These are phyloP conservation scores for Prietella phreatophila DNA, from an alignment of 2,113 vertebrate genomes.

Conservation along the genomic window DNA sequence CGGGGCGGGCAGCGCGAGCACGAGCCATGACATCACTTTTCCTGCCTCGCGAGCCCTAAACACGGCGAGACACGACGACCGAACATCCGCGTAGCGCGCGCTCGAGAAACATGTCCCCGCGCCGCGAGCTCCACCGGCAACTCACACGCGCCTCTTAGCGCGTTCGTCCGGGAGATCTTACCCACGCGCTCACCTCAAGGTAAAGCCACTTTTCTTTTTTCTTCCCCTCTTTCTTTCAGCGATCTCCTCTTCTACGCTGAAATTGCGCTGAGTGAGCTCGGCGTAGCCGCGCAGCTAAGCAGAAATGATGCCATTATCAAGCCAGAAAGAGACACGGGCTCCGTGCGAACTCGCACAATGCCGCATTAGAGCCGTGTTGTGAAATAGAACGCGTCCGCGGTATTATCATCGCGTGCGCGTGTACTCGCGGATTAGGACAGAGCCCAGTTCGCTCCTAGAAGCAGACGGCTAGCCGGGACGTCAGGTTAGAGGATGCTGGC, in stretches of 20 bases:
- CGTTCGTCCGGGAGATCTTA: background rate
- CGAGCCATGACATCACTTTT: constrained; percentile 76
- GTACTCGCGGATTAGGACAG: background rate
- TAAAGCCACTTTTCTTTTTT: background rate
- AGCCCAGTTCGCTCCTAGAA: background rate
- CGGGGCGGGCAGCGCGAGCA: constrained; percentile 66
- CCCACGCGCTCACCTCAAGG: background rate
- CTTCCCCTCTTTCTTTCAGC: too few species aligned
- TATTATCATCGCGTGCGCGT: background rate
- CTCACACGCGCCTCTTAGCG: constrained; percentile 7
- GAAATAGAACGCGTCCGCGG: background rate
- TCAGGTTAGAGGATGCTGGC: constrained; percentile 49
- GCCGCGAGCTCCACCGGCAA: background rate
- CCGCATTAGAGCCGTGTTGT: background rate
- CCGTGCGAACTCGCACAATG: too few species aligned
- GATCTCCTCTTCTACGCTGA: background rate
- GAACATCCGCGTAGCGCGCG: background rate
- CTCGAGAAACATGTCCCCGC: background rate
- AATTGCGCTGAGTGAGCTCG: constrained; percentile 10
- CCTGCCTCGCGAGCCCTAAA: constrained; percentile 64
- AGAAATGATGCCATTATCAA: background rate
- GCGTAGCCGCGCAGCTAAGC: constrained; percentile 5
- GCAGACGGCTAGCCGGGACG: constrained; percentile 39
- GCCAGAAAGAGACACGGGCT: background rate
- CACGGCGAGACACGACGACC: constrained; percentile 45